Evolutionary conservation across 2,888 invertebrate species (phyloP).

Genomic region (Adineta ricciae): DNA sequence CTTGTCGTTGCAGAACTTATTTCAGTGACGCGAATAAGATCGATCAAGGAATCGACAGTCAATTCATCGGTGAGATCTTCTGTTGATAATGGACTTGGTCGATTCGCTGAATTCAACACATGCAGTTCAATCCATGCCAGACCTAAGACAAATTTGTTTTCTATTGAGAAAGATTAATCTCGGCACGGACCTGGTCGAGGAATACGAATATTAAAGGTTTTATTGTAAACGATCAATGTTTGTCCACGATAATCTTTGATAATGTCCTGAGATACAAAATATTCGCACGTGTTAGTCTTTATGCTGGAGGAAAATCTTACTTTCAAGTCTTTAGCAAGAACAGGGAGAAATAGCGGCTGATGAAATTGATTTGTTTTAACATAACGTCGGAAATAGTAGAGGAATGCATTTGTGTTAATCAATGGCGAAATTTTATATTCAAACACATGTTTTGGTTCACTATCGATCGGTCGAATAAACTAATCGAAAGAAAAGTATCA

Average conservation of each 20-base stretch:
- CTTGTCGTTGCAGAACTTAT: not conserved
- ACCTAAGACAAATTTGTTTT: not conserved
- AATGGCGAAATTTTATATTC: slow-evolving; percentile 2
- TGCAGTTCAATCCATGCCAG: slow-evolving; percentile 10
- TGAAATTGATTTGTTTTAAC: slow-evolving; percentile 3
- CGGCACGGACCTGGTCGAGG: not conserved
- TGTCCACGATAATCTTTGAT: slow-evolving; percentile 9
- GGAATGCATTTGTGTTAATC: not conserved
- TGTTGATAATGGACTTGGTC: not conserved
- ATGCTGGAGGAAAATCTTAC: not conserved
- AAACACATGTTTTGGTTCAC: not conserved
- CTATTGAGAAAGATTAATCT: not conserved
- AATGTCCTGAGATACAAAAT: not conserved
- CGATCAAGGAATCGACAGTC: not conserved
- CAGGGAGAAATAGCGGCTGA: not conserved
- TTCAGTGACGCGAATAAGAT: not conserved
- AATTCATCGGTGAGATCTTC: not conserved
- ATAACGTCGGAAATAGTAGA: slow-evolving; percentile 8
- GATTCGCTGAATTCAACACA: not conserved
- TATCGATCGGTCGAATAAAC: slow-evolving; percentile 2
- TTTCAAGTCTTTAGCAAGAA: not conserved
- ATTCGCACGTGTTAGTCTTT: no score
- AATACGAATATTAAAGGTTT: not conserved
- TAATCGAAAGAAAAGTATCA: not conserved
- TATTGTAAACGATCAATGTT: slow-evolving; percentile 2